Evolutionary conservation across 2,113 vertebrate genomes (phyloP).

Genomic region (Cheilinus undulatus): DNA sequence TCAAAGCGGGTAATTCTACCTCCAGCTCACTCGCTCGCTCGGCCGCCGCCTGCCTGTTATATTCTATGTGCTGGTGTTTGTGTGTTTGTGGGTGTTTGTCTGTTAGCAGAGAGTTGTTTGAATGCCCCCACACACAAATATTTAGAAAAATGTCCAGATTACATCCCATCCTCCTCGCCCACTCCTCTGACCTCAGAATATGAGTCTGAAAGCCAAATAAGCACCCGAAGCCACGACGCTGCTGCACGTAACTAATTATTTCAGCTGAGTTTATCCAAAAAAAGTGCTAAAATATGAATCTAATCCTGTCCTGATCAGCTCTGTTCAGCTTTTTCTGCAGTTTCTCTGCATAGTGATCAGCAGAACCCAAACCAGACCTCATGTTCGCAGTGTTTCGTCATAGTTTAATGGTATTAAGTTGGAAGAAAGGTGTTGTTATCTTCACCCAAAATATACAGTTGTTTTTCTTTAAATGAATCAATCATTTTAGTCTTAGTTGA

Average conservation of each 20-base stretch:
- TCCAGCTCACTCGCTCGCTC: not conserved
- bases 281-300: not conserved
- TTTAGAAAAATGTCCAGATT: constrained; percentile 44
- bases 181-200: constrained; percentile 36
- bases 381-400: too few relatives aligned
- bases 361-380: not conserved
- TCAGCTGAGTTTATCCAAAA: constrained; percentile 25
- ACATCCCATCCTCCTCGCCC: constrained; percentile 11
- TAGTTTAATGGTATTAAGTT: too few relatives aligned
- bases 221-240: not conserved
- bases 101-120: constrained; percentile 24
- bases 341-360: not conserved
- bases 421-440: too few relatives aligned
- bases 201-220: constrained; percentile 13
- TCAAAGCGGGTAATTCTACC: constrained; percentile 56
- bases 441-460: too few relatives aligned
- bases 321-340: not conserved
- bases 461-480: too few relatives aligned
- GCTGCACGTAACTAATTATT: constrained; percentile 22
- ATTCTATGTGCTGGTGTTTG: not conserved
- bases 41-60: not conserved
- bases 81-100: not conserved
- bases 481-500: too few relatives aligned
- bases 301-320: not conserved
- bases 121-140: constrained; percentile 39